Evolutionary conservation across 2,888 invertebrate species (phyloP).

Genomic region (Prosopocoilus inquinatus): DNA sequence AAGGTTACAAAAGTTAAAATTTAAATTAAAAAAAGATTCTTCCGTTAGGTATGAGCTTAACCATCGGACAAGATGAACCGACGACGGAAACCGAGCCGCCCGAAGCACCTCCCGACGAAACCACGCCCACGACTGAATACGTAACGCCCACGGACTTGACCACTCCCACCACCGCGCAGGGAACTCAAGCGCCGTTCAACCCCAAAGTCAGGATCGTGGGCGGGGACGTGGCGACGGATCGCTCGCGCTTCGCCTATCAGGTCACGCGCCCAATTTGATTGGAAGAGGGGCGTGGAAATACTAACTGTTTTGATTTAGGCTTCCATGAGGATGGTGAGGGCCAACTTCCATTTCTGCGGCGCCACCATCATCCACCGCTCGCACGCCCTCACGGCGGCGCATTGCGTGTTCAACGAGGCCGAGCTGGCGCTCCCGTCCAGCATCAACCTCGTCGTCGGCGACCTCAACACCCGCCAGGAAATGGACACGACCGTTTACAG

Average conservation of each 20-base stretch:
- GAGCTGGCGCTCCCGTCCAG: not conserved
- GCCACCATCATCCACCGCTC: constrained; percentile 12
- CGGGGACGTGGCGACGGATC: constrained; percentile 14
- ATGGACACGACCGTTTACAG: constrained; percentile 8
- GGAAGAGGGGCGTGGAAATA: too few relatives aligned
- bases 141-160: too few relatives aligned
- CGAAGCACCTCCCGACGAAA: too few relatives aligned
- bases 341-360: constrained; percentile 17
- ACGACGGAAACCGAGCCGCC: too few relatives aligned
- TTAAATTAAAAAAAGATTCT: too few relatives aligned
- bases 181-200: constrained; percentile 5
- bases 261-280: not conserved
- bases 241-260: constrained; percentile 22
- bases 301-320: constrained; percentile 5
- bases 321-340: constrained; percentile 4
- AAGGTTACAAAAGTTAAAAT: too few relatives aligned
- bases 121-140: too few relatives aligned
- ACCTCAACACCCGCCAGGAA: constrained; percentile 12
- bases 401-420: constrained; percentile 7
- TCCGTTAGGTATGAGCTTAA: too few relatives aligned
- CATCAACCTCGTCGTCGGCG: constrained; percentile 13
- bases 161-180: not conserved
- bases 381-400: constrained; percentile 14
- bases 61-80: too few relatives aligned
- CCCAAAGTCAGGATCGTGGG: constrained; percentile 24